Evolutionary conservation across 2,797 vertebrate genomes (phyloP).

Genomic region (Rachycentron canadum): DNA sequence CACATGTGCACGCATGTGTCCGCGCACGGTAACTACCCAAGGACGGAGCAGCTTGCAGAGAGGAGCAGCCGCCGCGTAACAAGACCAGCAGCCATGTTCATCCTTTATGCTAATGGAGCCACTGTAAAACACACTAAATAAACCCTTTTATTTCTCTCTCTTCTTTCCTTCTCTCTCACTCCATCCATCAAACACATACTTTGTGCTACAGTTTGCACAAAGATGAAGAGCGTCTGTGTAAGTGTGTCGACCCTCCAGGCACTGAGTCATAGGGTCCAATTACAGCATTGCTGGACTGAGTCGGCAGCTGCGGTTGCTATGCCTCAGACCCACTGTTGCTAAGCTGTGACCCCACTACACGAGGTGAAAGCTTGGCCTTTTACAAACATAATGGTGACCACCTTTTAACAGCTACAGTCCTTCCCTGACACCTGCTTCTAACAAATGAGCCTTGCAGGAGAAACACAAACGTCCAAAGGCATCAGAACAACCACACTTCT

Average conservation of each 20-base stretch:
- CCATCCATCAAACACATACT: slow-evolving; percentile 19
- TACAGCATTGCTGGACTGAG: slow-evolving; percentile 45
- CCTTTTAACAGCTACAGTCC: slow-evolving; percentile 1
- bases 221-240: slow-evolving; percentile 29
- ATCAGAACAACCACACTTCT: too few relatives aligned
- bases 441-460: slow-evolving; percentile 1
- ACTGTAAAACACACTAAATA: neutral
- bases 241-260: slow-evolving; percentile 3
- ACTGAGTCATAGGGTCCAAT: slow-evolving; percentile 59
- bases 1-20: neutral
- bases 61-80: slow-evolving; percentile 1
- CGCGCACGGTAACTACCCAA: slow-evolving; percentile 7
- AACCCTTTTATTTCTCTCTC: neutral
- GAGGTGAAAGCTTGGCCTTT: slow-evolving; percentile 40
- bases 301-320: slow-evolving; percentile 70
- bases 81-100: slow-evolving; percentile 22
- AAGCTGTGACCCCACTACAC: slow-evolving; percentile 57
- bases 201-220: neutral
- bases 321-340: slow-evolving; percentile 68
- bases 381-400: neutral
- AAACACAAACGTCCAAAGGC: neutral
- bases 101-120: slow-evolving; percentile 40
- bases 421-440: neutral
- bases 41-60: slow-evolving; percentile 44
- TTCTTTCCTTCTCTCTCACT: slow-evolving; percentile 4